Evolutionary conservation across 2,888 invertebrate species (phyloP).

Genomic region (Urechis unicinctus): DNA sequence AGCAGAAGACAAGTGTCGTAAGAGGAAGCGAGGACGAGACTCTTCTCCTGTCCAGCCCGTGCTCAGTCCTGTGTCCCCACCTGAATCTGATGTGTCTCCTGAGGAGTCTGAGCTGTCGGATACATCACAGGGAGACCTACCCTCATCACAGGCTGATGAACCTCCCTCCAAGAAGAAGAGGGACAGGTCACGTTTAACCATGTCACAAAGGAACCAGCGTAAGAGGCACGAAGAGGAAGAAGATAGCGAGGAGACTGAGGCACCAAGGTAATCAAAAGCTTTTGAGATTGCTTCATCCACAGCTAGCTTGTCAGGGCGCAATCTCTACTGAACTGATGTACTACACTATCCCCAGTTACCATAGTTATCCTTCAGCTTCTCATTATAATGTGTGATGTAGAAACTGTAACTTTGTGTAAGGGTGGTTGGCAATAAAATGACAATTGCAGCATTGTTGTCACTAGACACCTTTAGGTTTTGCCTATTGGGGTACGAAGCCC

Average conservation of each 20-base stretch:
- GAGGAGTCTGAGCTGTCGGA: constrained; percentile 9
- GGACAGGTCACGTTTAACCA: constrained; percentile 59
- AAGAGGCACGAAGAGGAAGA: constrained; percentile 2
- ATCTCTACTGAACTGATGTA: too few relatives aligned
- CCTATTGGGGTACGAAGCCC: too few relatives aligned
- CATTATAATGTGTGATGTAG: too few relatives aligned
- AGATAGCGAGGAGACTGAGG: constrained; percentile 4
- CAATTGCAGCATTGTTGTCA: too few relatives aligned
- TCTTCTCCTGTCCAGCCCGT: neutral
- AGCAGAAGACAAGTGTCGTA: constrained; percentile 1
- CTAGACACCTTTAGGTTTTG: too few relatives aligned
- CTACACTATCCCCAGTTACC: too few relatives aligned
- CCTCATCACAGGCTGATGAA: constrained; percentile 60
- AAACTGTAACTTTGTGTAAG: too few relatives aligned
- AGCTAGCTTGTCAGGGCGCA: neutral
- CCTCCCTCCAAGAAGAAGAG: constrained; percentile 65
- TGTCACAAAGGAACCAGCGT: neutral
- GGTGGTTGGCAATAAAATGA: too few relatives aligned
- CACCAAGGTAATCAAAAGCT: neutral
- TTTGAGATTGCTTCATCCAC: neutral
- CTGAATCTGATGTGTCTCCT: neutral
- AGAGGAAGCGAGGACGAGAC: neutral
- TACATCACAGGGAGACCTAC: neutral
- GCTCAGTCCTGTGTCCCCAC: neutral
- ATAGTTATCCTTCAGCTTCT: too few relatives aligned